phyloP scores from a whole-genome alignment of 2,113 vertebrate genomes.

The Hemichromis elongatus region DNA sequence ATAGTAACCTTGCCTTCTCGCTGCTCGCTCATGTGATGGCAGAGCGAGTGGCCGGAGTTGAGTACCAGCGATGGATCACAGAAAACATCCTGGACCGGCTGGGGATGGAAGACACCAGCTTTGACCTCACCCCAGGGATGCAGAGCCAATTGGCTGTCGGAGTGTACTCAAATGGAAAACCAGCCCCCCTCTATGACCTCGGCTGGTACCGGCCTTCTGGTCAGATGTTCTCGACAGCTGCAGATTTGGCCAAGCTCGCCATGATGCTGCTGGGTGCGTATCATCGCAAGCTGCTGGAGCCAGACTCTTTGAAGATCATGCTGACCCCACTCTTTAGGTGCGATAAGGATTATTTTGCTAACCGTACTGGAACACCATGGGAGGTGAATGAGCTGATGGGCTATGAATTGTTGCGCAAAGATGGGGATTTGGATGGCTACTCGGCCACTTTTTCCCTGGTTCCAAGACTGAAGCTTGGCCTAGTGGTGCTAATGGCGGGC shows the following conservation, averaged over 20 bases:
- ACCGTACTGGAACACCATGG: conserved; percentile 89
- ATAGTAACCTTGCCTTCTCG: conserved; percentile 92
- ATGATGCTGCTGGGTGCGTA: conserved; percentile 82
- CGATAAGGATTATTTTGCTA: conserved; percentile 84
- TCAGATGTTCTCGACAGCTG: conserved; percentile 90
- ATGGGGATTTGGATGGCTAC: conserved; percentile 89
- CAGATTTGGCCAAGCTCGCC: conserved; percentile 87
- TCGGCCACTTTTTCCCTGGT: conserved; percentile 87
- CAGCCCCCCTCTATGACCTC: conserved; percentile 85
- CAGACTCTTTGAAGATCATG: conserved; percentile 85
- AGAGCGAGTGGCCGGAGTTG: conserved; percentile 67
- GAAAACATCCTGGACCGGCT: conserved; percentile 85
- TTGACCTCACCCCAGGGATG: conserved; percentile 76
- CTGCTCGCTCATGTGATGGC: conserved; percentile 86
- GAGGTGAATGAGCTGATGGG: conserved; percentile 84
- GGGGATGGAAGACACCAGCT: conserved; percentile 89
- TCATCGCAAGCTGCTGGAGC: conserved; percentile 75
- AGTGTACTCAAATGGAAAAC: conserved; percentile 80
- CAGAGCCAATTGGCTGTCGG: conserved; percentile 82
- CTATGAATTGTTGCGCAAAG: conserved; percentile 85
- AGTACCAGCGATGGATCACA: conserved; percentile 85
- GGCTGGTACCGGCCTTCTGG: conserved; percentile 93
- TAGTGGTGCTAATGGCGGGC: conserved; percentile 87
- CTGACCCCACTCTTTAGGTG: conserved; percentile 83
- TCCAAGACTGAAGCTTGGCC: conserved; percentile 82